A percentile compares a stretch with the other conserved stretches of the same genome.
phyloP scores from a whole-genome alignment of 2,888 invertebrate genomes.

The Polia nebulosa region DNA sequence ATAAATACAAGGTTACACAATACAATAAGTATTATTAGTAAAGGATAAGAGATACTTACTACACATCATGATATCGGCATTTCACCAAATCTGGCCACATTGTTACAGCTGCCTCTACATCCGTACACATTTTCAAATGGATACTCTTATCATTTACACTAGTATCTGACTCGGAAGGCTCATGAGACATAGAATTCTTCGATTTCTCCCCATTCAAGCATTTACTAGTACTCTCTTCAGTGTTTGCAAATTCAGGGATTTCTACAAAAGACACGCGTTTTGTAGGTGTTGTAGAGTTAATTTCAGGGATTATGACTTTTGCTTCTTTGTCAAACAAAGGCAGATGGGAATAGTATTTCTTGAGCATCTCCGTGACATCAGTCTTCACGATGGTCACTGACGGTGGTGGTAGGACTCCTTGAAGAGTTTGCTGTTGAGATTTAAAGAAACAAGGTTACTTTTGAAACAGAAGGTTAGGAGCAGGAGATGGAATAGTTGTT shows the following conservation, averaged over 20 bases:
- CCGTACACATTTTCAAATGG: slow-evolving; percentile 79
- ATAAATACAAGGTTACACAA: neutral
- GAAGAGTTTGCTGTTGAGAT: slow-evolving; percentile 89
- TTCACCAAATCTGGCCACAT: slow-evolving; percentile 92
- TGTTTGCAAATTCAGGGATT: slow-evolving; percentile 74
- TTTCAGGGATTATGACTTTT: slow-evolving; percentile 74
- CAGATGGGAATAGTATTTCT: slow-evolving; percentile 90
- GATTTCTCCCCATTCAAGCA: slow-evolving; percentile 47
- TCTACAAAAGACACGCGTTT: slow-evolving; percentile 85
- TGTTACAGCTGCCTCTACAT: slow-evolving; percentile 81
- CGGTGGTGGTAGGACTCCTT: slow-evolving; percentile 94
- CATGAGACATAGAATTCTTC: slow-evolving; percentile 57
- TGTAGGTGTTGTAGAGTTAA: slow-evolving; percentile 81
- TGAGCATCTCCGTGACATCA: slow-evolving; percentile 92
- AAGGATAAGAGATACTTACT: slow-evolving; percentile 91
- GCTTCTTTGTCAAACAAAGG: slow-evolving; percentile 86
- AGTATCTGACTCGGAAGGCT: slow-evolving; percentile 74
- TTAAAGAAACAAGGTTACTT: neutral
- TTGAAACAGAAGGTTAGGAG: neutral
- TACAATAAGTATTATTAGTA: too few species aligned
- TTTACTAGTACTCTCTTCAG: slow-evolving; percentile 46
- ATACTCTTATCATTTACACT: slow-evolving; percentile 79
- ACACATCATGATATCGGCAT: slow-evolving; percentile 93
- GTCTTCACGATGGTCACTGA: slow-evolving; percentile 93
- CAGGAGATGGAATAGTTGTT: neutral